phyloP scores from a whole-genome alignment of 2,888 invertebrate genomes.

The Chrysomela aeneicollis region DNA sequence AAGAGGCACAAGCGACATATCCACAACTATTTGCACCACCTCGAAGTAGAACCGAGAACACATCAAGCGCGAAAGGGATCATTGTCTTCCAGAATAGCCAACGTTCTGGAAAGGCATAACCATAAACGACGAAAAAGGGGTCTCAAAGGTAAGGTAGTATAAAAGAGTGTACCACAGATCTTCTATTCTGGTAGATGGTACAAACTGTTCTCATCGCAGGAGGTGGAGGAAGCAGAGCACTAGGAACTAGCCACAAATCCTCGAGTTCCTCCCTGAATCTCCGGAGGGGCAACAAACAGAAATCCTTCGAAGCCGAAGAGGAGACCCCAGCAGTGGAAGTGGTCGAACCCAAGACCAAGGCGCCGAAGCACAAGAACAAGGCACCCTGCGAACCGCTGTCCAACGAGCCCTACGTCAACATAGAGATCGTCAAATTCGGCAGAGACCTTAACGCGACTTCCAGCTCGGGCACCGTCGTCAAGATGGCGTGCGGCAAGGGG shows the following conservation, averaged over 20 bases:
- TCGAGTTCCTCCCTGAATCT: slow-evolving; percentile 51
- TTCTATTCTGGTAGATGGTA: not conserved
- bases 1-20: slow-evolving; percentile 44
- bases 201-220: slow-evolving; percentile 19
- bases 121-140: slow-evolving; percentile 44
- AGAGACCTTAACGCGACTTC: slow-evolving; percentile 75
- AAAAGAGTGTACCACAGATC: not conserved
- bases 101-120: slow-evolving; percentile 15
- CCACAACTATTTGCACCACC: slow-evolving; percentile 58
- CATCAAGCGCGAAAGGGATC: not conserved
- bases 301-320: slow-evolving; percentile 41
- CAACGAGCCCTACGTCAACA: slow-evolving; percentile 71
- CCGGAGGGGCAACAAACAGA: slow-evolving; percentile 50
- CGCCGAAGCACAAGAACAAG: slow-evolving; percentile 57
- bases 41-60: slow-evolving; percentile 14
- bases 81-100: slow-evolving; percentile 25
- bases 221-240: slow-evolving; percentile 54
- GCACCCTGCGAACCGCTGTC: slow-evolving; percentile 75
- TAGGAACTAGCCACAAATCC: slow-evolving; percentile 54
- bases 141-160: slow-evolving; percentile 45
- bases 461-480: slow-evolving; percentile 79
- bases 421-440: slow-evolving; percentile 76
- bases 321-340: slow-evolving; percentile 47
- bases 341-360: slow-evolving; percentile 44
- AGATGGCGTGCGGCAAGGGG: slow-evolving; percentile 79